Percentiles rank a stretch among this genome's conserved stretches.
Conservation (phyloP, 1,140 invertebrate genomes). For the Micrasema minimum region DNA sequence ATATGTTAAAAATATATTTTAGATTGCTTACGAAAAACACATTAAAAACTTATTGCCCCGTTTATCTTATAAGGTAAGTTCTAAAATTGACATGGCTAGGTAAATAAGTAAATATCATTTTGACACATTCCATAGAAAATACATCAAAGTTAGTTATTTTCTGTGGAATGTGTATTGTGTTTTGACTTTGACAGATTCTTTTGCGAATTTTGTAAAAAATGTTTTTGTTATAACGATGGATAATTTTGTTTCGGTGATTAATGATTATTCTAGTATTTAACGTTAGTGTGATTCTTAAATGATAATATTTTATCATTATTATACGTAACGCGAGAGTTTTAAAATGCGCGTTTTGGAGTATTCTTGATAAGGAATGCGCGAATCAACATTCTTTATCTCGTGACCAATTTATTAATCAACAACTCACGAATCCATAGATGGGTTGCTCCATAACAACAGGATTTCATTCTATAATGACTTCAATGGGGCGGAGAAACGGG, state of each 20-base stretch:
- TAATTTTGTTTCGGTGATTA: background rate
- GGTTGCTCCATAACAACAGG: constrained; percentile 63
- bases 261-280: background rate
- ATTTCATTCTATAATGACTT: constrained; percentile 60
- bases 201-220: background rate
- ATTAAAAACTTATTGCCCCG: too few species aligned
- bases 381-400: background rate
- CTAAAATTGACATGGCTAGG: too few species aligned
- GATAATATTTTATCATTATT: background rate
- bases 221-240: constrained; percentile 18
- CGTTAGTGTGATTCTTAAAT: constrained; percentile 19
- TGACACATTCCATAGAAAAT: too few species aligned
- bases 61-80: too few species aligned
- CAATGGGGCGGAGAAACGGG: constrained; percentile 57
- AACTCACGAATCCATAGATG: constrained; percentile 54
- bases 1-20: too few species aligned
- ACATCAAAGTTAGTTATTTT: background rate
- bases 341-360: background rate
- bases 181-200: constrained; percentile 19
- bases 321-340: background rate
- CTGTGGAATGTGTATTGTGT: background rate
- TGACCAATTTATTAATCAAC: constrained; percentile 27
- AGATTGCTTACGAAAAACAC: too few species aligned
- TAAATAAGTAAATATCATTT: too few species aligned
- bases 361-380: constrained; percentile 13